These are phyloP conservation scores for Lysandra coridon DNA, from an alignment of 2,888 invertebrate genomes.

Conservation along the genomic window DNA sequence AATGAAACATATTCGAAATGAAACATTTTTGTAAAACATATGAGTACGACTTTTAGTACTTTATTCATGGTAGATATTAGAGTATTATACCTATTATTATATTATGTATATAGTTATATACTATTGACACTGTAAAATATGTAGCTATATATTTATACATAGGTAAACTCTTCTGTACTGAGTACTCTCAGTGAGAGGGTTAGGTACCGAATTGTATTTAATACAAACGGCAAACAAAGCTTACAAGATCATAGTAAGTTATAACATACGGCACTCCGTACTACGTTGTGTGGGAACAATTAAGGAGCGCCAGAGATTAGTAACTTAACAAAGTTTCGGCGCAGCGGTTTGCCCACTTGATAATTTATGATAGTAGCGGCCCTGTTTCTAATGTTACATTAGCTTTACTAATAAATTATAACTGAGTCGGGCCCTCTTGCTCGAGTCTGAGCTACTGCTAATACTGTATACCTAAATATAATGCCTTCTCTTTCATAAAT, in stretches of 20 bases:
- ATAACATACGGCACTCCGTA: conserved; percentile 21
- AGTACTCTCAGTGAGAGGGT: too few species aligned
- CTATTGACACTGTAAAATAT: too few species aligned
- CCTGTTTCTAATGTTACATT: conserved; percentile 47
- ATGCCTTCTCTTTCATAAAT: too few species aligned
- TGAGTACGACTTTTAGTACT: too few species aligned
- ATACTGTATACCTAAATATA: neutral
- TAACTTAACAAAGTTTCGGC: conserved; percentile 48
- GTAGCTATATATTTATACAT: too few species aligned
- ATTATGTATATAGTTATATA: too few species aligned
- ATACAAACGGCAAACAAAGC: conserved; percentile 29
- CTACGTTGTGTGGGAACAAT: conserved; percentile 34
- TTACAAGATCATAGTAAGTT: conserved; percentile 29
- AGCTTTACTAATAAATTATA: neutral
- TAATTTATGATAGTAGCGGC: conserved; percentile 62
- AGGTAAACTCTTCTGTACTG: too few species aligned
- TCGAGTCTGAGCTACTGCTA: neutral
- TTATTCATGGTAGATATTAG: too few species aligned
- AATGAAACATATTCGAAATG: neutral
- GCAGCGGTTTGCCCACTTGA: conserved; percentile 54
- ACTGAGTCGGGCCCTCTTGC: neutral
- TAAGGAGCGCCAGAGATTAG: conserved; percentile 44
- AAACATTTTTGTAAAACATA: neutral
- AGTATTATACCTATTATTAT: too few species aligned
- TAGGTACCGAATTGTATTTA: neutral